phyloP scores from a whole-genome alignment of 2,113 vertebrate genomes.

The Tachuris rubrigastra region DNA sequence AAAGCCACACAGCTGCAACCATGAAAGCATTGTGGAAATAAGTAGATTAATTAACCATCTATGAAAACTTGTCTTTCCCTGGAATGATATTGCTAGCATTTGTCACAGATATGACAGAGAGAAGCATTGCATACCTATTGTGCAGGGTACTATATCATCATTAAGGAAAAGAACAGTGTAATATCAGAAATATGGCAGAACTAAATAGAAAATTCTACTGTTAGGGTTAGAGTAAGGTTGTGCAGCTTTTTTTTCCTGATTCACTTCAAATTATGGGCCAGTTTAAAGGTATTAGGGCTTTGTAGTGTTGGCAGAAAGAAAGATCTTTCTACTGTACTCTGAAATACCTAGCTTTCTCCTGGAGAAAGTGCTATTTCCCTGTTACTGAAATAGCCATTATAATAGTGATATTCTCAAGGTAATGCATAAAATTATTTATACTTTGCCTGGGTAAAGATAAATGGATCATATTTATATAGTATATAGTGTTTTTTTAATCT shows the following conservation, averaged over 20 bases:
- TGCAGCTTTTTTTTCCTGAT: conserved; percentile 11
- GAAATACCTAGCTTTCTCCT: conserved; percentile 33
- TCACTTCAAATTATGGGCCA: conserved; percentile 44
- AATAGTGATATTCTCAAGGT: conserved; percentile 42
- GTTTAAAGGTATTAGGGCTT: conserved; percentile 52
- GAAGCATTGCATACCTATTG: neutral
- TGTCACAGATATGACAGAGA: neutral
- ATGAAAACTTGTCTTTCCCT: neutral
- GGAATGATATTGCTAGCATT: neutral
- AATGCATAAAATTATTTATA: conserved; percentile 44
- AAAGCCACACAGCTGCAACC: neutral
- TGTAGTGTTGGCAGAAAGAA: conserved; percentile 26
- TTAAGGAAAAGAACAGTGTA: neutral
- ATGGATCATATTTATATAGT: neutral
- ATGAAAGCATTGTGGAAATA: neutral
- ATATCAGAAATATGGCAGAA: neutral
- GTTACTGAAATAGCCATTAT: conserved; percentile 33
- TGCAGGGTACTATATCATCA: neutral
- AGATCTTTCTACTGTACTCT: conserved; percentile 4
- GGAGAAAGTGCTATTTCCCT: conserved; percentile 52
- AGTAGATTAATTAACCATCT: neutral
- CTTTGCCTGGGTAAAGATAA: conserved; percentile 24
- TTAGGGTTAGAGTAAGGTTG: neutral
- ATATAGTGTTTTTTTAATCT: neutral
- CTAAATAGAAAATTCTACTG: conserved; percentile 9